Conservation (phyloP, 2,888 invertebrate species). For the Orthosia gothica region DNA sequence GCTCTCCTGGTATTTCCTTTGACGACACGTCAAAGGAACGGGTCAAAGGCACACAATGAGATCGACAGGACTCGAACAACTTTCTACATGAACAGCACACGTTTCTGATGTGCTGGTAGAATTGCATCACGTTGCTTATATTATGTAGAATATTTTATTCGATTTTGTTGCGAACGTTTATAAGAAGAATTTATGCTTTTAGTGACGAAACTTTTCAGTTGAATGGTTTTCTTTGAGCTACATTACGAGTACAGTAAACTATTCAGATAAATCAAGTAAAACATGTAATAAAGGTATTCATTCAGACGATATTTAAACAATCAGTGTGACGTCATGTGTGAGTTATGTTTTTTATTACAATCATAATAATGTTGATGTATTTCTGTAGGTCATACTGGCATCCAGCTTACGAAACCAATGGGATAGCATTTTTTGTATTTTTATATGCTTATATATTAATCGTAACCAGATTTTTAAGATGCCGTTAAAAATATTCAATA, state of each 20-base stretch:
- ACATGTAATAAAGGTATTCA: too few relatives aligned
- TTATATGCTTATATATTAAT: neutral
- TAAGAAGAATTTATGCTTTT: neutral
- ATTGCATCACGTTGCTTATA: slow-evolving; percentile 36
- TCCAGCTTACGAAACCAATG: neutral
- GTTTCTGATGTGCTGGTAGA: slow-evolving; percentile 39
- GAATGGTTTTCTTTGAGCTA: neutral
- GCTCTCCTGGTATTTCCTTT: slow-evolving; percentile 65
- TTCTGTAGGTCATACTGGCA: neutral
- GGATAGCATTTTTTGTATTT: neutral
- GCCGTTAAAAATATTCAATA: neutral
- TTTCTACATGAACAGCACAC: slow-evolving; percentile 50
- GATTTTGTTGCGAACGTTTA: neutral
- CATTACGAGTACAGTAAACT: neutral
- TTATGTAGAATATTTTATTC: slow-evolving; percentile 29
- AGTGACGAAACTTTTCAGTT: neutral
- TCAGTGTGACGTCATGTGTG: neutral
- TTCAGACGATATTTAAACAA: neutral
- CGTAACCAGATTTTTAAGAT: neutral
- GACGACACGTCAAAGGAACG: slow-evolving; percentile 61
- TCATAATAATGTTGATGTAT: neutral
- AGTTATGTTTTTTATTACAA: slow-evolving; percentile 2
- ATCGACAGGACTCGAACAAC: slow-evolving; percentile 59
- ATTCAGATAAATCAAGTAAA: neutral
- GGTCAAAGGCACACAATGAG: slow-evolving; percentile 63